Percentiles rank a stretch among this genome's conserved stretches.
Conservation (phyloP, 2,113 vertebrate species). For the Zeus faber region DNA sequence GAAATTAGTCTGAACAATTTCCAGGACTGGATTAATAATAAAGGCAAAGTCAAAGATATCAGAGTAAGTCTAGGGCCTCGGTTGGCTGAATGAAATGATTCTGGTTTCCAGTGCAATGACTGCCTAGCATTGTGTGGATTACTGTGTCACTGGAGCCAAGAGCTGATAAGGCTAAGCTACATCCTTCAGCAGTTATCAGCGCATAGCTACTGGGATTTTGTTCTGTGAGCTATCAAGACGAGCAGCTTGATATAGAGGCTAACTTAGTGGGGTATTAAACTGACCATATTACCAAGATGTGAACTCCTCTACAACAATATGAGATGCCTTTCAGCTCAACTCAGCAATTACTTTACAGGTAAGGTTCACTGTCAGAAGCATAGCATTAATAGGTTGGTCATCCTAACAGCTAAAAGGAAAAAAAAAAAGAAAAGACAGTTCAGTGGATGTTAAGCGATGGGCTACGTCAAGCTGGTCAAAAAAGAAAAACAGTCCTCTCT, state of each 20-base stretch:
- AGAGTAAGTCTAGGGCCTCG: conserved; percentile 45
- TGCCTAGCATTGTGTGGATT: conserved; percentile 67
- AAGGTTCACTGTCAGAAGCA: not conserved
- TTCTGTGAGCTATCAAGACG: conserved; percentile 55
- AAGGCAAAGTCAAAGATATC: conserved; percentile 8
- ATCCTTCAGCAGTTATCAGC: conserved; percentile 67
- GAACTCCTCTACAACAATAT: conserved; percentile 21
- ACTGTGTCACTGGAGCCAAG: conserved; percentile 64
- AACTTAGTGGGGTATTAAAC: conserved; percentile 43
- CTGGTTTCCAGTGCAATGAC: conserved; percentile 53
- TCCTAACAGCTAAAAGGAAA: not conserved
- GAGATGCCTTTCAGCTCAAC: conserved; percentile 21
- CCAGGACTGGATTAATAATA: not conserved
- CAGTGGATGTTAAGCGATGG: not conserved
- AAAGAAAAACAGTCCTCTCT: no score
- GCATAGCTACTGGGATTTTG: conserved; percentile 60
- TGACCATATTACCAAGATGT: conserved; percentile 57
- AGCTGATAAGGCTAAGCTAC: conserved; percentile 75
- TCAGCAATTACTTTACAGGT: conserved; percentile 6
- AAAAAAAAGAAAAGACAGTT: not conserved
- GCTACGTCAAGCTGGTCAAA: not conserved
- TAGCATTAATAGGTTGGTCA: conserved; percentile 4
- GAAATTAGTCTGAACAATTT: conserved; percentile 22
- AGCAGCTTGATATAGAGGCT: conserved; percentile 53
- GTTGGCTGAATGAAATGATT: conserved; percentile 56